Evolutionary conservation across 2,797 vertebrate genomes (phyloP).

Genomic region (Clarias fuscus): DNA sequence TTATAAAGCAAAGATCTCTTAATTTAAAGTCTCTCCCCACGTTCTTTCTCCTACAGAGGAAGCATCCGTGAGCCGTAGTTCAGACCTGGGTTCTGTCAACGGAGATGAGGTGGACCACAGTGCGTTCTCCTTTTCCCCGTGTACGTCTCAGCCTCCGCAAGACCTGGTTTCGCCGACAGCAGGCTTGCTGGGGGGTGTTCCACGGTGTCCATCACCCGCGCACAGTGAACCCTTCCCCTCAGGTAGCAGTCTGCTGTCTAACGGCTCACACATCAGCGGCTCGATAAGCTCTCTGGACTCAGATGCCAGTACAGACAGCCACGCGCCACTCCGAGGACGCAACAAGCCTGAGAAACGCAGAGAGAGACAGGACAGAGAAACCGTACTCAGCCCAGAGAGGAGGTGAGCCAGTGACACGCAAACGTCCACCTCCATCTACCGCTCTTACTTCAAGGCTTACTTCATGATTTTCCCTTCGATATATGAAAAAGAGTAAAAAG

Average conservation of each 20-base stretch:
- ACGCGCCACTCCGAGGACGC: conserved; percentile 68
- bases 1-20: neutral
- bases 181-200: conserved; percentile 72
- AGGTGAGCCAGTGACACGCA: conserved; percentile 64
- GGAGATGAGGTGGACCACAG: conserved; percentile 74
- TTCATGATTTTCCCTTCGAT: neutral
- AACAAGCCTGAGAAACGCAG: conserved; percentile 78
- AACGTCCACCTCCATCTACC: neutral
- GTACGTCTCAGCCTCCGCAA: conserved; percentile 60
- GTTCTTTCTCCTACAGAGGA: conserved; percentile 53
- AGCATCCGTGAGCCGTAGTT: conserved; percentile 58
- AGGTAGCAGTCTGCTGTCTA: conserved; percentile 79
- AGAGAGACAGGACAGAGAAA: conserved; percentile 68
- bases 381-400: conserved; percentile 75
- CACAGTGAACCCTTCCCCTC: conserved; percentile 82
- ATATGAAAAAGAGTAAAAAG: neutral
- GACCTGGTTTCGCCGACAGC: conserved; percentile 74
- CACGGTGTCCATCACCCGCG: conserved; percentile 75
- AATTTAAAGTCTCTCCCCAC: neutral
- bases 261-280: conserved; percentile 82
- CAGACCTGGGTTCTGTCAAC: conserved; percentile 75
- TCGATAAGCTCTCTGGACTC: conserved; percentile 82
- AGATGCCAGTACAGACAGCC: conserved; percentile 78
- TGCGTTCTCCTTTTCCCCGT: conserved; percentile 59
- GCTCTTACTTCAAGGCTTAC: too few relatives aligned